Percentiles rank a stretch among this genome's conserved stretches.
These are phyloP conservation scores for Exephanes ischioxanthus DNA, from an alignment of 2,888 invertebrate species.

Conservation along the genomic window DNA sequence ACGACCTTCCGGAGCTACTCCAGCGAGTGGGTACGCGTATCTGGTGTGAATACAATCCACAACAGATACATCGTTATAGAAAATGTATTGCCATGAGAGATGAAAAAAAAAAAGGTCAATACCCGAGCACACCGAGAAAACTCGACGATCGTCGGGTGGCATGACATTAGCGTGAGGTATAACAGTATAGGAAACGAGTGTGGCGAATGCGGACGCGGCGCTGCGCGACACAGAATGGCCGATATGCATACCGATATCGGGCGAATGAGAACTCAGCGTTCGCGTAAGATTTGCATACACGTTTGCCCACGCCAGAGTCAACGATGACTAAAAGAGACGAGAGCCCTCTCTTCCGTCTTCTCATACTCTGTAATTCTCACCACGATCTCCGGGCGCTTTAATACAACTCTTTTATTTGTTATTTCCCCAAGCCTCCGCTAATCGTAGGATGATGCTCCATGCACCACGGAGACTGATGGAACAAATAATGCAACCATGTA, in stretches of 20 bases:
- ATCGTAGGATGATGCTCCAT: constrained; percentile 24
- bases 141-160: constrained; percentile 43
- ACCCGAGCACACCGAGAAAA: constrained; percentile 26
- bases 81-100: constrained; percentile 24
- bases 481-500: neutral
- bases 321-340: constrained; percentile 33
- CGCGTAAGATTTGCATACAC: constrained; percentile 68
- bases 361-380: neutral
- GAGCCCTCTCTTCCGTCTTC: constrained; percentile 29
- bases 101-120: constrained; percentile 33
- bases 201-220: constrained; percentile 51
- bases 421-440: constrained; percentile 48
- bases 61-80: constrained; percentile 14
- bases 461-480: constrained; percentile 1
- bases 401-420: neutral
- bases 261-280: constrained; percentile 48
- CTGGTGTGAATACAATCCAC: neutral
- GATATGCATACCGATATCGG: constrained; percentile 61
- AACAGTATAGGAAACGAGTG: constrained; percentile 28
- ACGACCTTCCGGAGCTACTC: constrained; percentile 23
- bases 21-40: neutral
- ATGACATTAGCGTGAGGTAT: constrained; percentile 35
- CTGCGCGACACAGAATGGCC: constrained; percentile 43
- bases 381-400: neutral
- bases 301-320: constrained; percentile 70